These are phyloP conservation scores for Apodemia zela DNA, from an alignment of 2,888 invertebrate genomes.

Conservation along the genomic window DNA sequence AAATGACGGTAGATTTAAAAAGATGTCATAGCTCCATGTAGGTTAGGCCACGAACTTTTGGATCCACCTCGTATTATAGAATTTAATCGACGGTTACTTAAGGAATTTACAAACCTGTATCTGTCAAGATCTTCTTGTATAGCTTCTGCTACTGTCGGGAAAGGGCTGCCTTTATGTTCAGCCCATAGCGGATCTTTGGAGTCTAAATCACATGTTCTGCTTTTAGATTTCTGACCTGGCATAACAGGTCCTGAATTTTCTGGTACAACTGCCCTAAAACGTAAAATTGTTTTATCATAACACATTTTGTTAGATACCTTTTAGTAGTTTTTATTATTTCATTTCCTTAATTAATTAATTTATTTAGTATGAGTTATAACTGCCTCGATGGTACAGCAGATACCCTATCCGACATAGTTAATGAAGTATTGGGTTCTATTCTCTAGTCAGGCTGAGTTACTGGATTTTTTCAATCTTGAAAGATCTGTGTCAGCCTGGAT, in stretches of 20 bases:
- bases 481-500: no score
- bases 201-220: slow-evolving; percentile 94
- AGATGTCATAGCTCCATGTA: no score
- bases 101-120: slow-evolving; percentile 81
- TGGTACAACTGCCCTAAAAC: slow-evolving; percentile 63
- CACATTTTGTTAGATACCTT: background rate
- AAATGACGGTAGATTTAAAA: no score
- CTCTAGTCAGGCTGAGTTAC: no score
- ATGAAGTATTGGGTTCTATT: background rate
- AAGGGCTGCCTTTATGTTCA: slow-evolving; percentile 95
- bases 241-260: slow-evolving; percentile 62
- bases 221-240: slow-evolving; percentile 87
- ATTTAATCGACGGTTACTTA: background rate
- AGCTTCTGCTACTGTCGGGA: slow-evolving; percentile 97
- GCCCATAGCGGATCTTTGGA: slow-evolving; percentile 95
- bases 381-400: no score
- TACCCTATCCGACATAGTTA: no score
- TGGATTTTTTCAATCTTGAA: no score
- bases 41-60: no score
- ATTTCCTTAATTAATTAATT: no score
- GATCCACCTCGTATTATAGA: no score
- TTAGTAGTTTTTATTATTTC: no score
- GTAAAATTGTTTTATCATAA: slow-evolving; percentile 17
- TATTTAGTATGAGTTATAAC: no score
- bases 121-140: slow-evolving; percentile 99